These are phyloP conservation scores for Morus bassanus DNA, from an alignment of 2,797 vertebrate species.

Conservation along the genomic window DNA sequence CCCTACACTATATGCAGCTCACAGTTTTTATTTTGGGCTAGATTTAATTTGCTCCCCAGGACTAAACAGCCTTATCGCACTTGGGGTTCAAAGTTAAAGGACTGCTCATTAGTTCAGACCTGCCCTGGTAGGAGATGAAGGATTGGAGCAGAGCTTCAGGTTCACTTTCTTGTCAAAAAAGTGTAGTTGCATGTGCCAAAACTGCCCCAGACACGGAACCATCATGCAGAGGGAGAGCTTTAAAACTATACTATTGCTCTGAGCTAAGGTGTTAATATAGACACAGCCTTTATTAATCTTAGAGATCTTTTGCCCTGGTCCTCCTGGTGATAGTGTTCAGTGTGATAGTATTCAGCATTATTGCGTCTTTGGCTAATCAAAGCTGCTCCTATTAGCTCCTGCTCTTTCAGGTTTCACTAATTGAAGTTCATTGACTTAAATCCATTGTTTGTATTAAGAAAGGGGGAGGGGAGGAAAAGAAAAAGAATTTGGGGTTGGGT, in stretches of 20 bases:
- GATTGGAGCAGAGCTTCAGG: not conserved
- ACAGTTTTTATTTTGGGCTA: not conserved
- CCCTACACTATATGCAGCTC: not conserved
- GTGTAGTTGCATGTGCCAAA: not conserved
- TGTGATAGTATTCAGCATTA: not conserved
- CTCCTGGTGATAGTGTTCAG: not conserved
- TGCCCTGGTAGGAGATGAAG: not conserved
- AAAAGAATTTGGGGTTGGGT: not conserved
- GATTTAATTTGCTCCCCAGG: not conserved
- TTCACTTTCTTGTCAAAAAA: not conserved
- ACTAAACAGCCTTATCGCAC: not conserved
- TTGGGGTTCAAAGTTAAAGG: not conserved
- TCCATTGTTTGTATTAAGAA: constrained; percentile 2
- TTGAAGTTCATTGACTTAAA: constrained; percentile 1
- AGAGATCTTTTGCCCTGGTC: not conserved
- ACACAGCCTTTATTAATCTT: not conserved
- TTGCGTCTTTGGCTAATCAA: not conserved
- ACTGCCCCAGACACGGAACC: not conserved
- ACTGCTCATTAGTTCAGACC: not conserved
- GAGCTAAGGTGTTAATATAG: not conserved
- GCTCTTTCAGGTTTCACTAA: not conserved
- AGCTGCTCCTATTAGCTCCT: not conserved
- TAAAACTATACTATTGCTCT: not conserved
- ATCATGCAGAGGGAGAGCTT: not conserved
- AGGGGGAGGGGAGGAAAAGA: not conserved